phyloP scores from a whole-genome alignment of 2,888 invertebrate genomes.

The Macrophya annulata region DNA sequence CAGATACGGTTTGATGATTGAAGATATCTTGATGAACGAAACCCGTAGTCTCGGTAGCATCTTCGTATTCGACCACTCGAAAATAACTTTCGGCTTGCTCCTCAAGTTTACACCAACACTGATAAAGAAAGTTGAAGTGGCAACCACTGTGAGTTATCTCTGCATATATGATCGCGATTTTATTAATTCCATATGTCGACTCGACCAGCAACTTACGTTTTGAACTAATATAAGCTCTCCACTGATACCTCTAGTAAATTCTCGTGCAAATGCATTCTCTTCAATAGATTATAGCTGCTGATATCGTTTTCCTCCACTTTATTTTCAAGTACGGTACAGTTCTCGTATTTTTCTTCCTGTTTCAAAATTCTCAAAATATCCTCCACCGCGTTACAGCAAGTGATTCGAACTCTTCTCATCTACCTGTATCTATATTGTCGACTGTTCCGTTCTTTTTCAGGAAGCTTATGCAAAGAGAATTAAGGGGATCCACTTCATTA shows the following conservation, averaged over 20 bases:
- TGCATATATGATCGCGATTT: background rate
- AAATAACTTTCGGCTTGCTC: constrained; percentile 71
- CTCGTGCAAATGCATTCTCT: background rate
- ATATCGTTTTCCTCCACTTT: background rate
- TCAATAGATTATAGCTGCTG: background rate
- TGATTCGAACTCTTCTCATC: background rate
- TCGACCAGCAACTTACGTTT: background rate
- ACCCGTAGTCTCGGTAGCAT: constrained; percentile 76
- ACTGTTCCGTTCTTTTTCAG: constrained; percentile 44
- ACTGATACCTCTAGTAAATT: background rate
- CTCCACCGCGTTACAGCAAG: background rate
- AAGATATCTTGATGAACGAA: constrained; percentile 77
- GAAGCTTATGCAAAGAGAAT: constrained; percentile 84
- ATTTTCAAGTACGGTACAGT: background rate
- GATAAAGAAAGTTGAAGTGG: constrained; percentile 79
- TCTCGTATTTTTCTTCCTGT: background rate
- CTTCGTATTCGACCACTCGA: constrained; percentile 76
- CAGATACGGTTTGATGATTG: constrained; percentile 78
- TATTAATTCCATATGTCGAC: background rate
- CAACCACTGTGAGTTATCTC: constrained; percentile 78
- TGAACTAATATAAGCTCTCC: background rate
- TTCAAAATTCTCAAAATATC: background rate
- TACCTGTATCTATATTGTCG: background rate
- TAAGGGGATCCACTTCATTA: constrained; percentile 84
- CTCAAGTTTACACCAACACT: constrained; percentile 77